These are phyloP conservation scores for Dolichoris vasculosae DNA, from an alignment of 1,140 invertebrate species.

Conservation along the genomic window DNA sequence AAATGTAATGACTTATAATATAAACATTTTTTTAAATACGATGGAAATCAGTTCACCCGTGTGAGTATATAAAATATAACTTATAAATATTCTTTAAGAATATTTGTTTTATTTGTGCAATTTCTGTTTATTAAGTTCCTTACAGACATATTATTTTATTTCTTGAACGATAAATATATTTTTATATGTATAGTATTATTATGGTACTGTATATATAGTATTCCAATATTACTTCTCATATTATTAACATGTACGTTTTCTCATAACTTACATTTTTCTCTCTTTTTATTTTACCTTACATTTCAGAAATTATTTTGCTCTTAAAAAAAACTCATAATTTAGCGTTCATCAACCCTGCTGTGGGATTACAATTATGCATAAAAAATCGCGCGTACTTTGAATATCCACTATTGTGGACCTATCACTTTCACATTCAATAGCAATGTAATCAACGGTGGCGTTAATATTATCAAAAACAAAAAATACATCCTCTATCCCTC, in stretches of 20 bases:
- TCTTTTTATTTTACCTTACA: background rate
- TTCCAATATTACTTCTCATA: background rate
- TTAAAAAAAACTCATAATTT: conserved; percentile 13
- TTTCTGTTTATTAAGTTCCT: background rate
- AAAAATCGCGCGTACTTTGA: conserved; percentile 6
- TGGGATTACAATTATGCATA: conserved; percentile 2
- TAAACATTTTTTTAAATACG: background rate
- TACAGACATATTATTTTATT: background rate
- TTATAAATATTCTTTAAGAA: background rate
- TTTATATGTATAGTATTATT: background rate
- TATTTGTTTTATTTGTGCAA: background rate
- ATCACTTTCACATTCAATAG: conserved; percentile 25
- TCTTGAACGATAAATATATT: background rate
- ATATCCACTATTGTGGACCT: background rate
- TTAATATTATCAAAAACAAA: background rate
- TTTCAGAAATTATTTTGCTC: background rate
- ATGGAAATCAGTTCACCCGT: background rate
- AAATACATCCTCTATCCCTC: background rate
- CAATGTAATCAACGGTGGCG: background rate
- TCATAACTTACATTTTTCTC: background rate
- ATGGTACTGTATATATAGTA: background rate
- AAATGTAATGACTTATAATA: background rate
- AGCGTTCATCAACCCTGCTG: background rate
- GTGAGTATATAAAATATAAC: background rate
- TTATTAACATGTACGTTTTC: background rate